Base-by-base conservation (phyloP, 2,113 vertebrate species). In the Quiscalus mexicanus region DNA sequence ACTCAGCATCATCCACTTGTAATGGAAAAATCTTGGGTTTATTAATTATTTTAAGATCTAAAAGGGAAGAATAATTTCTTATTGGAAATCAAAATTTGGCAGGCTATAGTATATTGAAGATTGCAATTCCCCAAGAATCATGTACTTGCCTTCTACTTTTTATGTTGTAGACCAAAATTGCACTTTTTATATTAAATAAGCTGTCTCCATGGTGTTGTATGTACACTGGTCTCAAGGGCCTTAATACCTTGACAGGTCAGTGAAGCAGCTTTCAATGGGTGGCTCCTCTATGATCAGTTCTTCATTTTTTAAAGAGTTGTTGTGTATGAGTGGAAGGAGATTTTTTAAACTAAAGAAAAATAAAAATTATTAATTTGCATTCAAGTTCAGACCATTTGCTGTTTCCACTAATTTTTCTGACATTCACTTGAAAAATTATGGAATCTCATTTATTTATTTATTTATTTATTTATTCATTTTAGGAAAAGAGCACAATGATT, bases 401-500 rank as follows among this genome's bases (percentile, higher is more conserved):
- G 0, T 69, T 88, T 90, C 6, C 20, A 24, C 6, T 25, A 0
- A 20, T 41, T 93, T 78, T 79, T 37, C 49, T 85, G 44, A 85
- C 59, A 56, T 42, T 78, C 11, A 23, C 23, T 15, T 41, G 28
- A 52, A 73, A 95, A 86, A 25, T 13, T 44, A 55, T 10, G 7
- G 7, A 22, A 33, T 65, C 0, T 0, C 16, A 8, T 11, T 39
- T 10, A 5, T 33, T 39, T 50, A 19, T 13, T 23, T 33, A 9
- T 12, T 35, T 12, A 8, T 33, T 68, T 45, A 19, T 14, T 44
- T n/a, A 12, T 42, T 70, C 35, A 20, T 68, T 35, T 52, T 15
- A 33, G 21, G 30, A 52, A 79, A 55, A 35, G 9, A 39, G 9
- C 24, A 53, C 10, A 49, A 3, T 39, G 42, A 39, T 53, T 73